Conservation (phyloP, 2,888 invertebrate species). For the Dione vanillae region DNA sequence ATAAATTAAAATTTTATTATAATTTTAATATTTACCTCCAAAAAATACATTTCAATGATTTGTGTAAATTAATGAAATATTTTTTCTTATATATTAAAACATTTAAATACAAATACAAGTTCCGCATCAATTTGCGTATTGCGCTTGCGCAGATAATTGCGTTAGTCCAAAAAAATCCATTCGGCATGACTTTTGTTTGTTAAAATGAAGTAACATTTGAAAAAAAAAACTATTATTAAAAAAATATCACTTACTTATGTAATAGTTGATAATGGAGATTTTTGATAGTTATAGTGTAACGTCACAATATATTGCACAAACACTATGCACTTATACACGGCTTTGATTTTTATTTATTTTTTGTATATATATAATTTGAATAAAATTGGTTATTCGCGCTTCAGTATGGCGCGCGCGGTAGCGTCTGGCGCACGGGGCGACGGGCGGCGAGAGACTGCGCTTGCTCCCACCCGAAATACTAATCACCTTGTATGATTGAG, state of each 20-base stretch:
- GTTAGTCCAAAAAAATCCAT: slow-evolving; percentile 21
- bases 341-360: slow-evolving; percentile 53
- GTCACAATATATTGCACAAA: slow-evolving; percentile 68
- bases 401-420: slow-evolving; percentile 59
- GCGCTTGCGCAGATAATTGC: slow-evolving; percentile 47
- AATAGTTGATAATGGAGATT: slow-evolving; percentile 68
- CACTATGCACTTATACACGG: slow-evolving; percentile 72
- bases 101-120: slow-evolving; percentile 45
- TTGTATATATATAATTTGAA: slow-evolving; percentile 48
- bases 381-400: slow-evolving; percentile 62
- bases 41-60: slow-evolving; percentile 9
- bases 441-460: slow-evolving; percentile 80
- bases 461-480: slow-evolving; percentile 79
- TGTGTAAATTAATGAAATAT: slow-evolving; percentile 41
- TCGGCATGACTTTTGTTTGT: slow-evolving; percentile 33
- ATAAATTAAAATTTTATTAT: background rate
- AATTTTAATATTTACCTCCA: slow-evolving; percentile 7
- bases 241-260: slow-evolving; percentile 72
- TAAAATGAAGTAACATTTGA: slow-evolving; percentile 30
- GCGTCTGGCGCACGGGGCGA: slow-evolving; percentile 71
- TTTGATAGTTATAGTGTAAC: slow-evolving; percentile 53
- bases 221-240: slow-evolving; percentile 57
- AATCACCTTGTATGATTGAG: slow-evolving; percentile 79
- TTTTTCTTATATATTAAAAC: slow-evolving; percentile 43
- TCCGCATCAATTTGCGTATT: slow-evolving; percentile 49